Conservation (phyloP, 2,113 vertebrate genomes). For the Lophochroa leadbeateri region DNA sequence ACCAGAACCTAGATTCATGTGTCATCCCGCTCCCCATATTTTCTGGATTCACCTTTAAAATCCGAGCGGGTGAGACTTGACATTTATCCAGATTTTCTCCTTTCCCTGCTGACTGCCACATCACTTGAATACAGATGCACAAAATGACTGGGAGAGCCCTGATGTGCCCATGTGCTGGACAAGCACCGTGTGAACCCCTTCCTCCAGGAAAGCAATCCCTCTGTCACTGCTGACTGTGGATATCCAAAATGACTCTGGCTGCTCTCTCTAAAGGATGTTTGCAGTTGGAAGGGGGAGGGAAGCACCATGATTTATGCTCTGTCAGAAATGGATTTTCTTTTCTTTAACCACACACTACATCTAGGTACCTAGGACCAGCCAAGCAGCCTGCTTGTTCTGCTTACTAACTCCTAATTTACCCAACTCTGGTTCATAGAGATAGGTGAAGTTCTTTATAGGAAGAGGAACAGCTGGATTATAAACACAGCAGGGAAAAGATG, state of each 20-base stretch:
- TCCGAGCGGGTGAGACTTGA: not conserved
- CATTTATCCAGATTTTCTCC: not conserved
- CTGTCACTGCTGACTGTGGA: not conserved
- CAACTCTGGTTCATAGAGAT: not conserved
- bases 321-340: not conserved
- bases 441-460: not conserved
- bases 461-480: not conserved
- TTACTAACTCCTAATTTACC: not conserved
- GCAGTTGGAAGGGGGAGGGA: accelerated
- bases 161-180: accelerated
- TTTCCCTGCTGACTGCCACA: not conserved
- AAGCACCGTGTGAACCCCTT: not conserved
- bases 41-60: not conserved
- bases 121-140: not conserved
- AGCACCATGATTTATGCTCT: not conserved
- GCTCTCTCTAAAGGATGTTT: not conserved
- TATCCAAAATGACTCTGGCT: not conserved
- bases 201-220: not conserved
- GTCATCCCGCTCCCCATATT: not conserved
- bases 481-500: not conserved
- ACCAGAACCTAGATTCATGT: not conserved
- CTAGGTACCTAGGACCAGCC: not conserved
- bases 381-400: not conserved
- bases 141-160: not conserved
- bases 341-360: not conserved